Conservation (phyloP, 2,797 vertebrate species). For the Ara ararauna region DNA sequence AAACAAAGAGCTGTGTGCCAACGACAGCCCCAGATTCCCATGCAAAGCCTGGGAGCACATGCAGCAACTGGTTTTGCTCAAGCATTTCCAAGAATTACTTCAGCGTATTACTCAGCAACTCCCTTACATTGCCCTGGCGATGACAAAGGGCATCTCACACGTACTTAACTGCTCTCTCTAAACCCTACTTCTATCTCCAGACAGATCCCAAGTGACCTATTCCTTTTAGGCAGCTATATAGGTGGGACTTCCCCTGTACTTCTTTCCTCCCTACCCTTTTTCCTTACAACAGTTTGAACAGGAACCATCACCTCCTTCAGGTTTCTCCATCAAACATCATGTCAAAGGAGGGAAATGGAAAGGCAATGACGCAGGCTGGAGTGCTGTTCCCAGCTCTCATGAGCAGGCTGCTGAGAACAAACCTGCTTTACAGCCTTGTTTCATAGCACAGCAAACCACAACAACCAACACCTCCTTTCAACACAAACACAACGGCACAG, state of each 20-base stretch:
- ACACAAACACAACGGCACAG: not conserved
- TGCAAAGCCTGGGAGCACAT: not conserved
- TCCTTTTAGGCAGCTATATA: not conserved
- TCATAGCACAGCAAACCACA: not conserved
- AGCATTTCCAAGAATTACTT: not conserved
- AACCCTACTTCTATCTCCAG: not conserved
- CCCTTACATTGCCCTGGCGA: not conserved
- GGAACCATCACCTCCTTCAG: not conserved
- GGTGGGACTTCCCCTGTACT: not conserved
- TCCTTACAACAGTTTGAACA: not conserved
- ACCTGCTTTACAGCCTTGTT: not conserved
- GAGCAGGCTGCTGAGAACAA: not conserved
- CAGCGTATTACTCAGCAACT: not conserved
- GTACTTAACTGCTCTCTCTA: not conserved
- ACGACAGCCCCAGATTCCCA: rapidly evolving
- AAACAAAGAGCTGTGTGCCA: not conserved
- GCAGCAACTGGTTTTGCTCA: not conserved
- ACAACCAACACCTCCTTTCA: not conserved
- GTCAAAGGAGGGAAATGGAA: not conserved
- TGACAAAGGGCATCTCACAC: not conserved
- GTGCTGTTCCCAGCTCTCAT: not conserved
- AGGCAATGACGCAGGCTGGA: rapidly evolving
- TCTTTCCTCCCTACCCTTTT: not conserved
- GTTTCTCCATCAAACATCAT: not conserved
- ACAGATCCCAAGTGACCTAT: not conserved